These are phyloP conservation scores for Selene dorsalis DNA, from an alignment of 2,797 vertebrate species.

Conservation along the genomic window DNA sequence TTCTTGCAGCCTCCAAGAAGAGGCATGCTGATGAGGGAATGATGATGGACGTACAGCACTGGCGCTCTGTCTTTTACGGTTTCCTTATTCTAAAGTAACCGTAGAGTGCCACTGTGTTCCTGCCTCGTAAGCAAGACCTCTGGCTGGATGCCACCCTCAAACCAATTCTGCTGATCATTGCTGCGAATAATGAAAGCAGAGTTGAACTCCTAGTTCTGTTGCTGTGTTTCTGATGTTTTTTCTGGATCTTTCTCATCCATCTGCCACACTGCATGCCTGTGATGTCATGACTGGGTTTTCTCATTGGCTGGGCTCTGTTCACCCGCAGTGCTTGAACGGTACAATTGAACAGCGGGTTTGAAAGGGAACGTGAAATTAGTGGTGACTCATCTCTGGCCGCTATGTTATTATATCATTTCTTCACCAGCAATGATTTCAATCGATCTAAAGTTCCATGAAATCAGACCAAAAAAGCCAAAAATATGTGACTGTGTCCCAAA, in stretches of 20 bases:
- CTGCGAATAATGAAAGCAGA: conserved; percentile 65
- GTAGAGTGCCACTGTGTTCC: conserved; percentile 55
- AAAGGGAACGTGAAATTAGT: conserved; percentile 84
- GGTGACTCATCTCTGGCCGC: conserved; percentile 81
- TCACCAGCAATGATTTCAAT: conserved; percentile 80
- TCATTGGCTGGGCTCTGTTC: conserved; percentile 69
- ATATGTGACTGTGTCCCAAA: conserved; percentile 65
- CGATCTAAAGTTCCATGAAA: conserved; percentile 83
- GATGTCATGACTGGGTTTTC: conserved; percentile 78
- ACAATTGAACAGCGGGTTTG: conserved; percentile 74
- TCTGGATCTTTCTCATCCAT: conserved; percentile 72
- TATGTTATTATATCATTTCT: conserved; percentile 84
- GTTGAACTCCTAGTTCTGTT: conserved; percentile 57
- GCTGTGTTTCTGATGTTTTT: conserved; percentile 69
- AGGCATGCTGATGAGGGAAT: conserved; percentile 54
- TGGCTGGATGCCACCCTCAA: conserved; percentile 47
- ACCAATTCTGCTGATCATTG: conserved; percentile 68
- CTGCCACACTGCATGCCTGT: conserved; percentile 71
- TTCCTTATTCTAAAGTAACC: conserved; percentile 68
- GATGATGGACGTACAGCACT: conserved; percentile 60
- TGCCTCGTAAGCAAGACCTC: conserved; percentile 61
- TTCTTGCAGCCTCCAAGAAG: conserved; percentile 41
- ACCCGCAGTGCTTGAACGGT: conserved; percentile 68
- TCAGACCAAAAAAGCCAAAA: conserved; percentile 76
- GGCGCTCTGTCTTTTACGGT: conserved; percentile 58